Evolutionary conservation across 2,888 invertebrate species (phyloP).

Genomic region (Tetragnatha montana): DNA sequence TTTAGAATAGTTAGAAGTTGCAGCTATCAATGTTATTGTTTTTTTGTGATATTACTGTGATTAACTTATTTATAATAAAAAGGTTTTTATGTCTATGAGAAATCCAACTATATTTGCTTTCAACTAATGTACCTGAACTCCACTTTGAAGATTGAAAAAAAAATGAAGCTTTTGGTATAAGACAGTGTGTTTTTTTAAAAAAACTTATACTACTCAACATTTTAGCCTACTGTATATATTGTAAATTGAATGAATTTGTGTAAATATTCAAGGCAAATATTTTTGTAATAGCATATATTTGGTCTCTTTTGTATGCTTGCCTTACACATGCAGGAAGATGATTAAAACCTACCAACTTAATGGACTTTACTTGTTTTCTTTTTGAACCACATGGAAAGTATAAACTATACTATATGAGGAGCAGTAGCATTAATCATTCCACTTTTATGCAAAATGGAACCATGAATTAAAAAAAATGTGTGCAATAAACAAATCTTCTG

Average conservation of each 20-base stretch:
- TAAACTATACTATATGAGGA: constrained; percentile 95
- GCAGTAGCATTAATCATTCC: constrained; percentile 87
- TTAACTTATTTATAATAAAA: too few relatives aligned
- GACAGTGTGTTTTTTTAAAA: background rate
- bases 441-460: constrained; percentile 94
- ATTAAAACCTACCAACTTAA: constrained; percentile 84
- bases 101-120: too few relatives aligned
- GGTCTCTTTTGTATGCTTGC: background rate
- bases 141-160: too few relatives aligned
- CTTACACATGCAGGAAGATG: background rate
- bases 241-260: background rate
- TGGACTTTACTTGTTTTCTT: constrained; percentile 84
- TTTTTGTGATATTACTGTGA: too few relatives aligned
- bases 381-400: constrained; percentile 95
- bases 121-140: too few relatives aligned
- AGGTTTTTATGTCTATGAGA: too few relatives aligned
- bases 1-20: too few relatives aligned
- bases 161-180: background rate
- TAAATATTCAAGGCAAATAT: background rate
- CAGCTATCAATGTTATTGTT: too few relatives aligned
- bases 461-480: constrained; percentile 94
- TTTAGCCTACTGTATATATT: background rate
- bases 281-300: background rate
- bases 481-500: constrained; percentile 89
- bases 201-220: background rate